A percentile compares a stretch with the other conserved stretches of the same genome.
Conservation (phyloP, 2,797 vertebrate species). For the Poliocrania exsul region DNA sequence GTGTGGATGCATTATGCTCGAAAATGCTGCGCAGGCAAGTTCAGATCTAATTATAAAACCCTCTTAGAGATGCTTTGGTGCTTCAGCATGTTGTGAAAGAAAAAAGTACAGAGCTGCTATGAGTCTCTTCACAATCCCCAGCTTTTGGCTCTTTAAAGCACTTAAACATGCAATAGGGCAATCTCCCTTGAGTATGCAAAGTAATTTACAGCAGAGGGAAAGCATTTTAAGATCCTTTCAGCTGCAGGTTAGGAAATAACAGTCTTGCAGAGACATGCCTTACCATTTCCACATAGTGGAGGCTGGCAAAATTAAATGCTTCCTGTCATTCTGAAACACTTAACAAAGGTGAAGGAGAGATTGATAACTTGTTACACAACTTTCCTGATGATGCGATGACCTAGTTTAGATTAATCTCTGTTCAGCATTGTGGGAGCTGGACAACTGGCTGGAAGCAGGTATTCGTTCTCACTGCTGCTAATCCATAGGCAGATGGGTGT, state of each 20-base stretch:
- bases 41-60: constrained; percentile 13
- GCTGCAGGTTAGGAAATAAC: constrained; percentile 38
- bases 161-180: background rate
- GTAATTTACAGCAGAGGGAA: background rate
- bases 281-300: background rate
- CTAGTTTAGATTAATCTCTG: background rate
- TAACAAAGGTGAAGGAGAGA: background rate
- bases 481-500: background rate
- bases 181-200: background rate
- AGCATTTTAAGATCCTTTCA: background rate
- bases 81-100: background rate
- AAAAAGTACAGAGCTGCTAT: background rate
- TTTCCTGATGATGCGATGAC: constrained; percentile 3
- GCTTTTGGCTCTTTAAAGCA: background rate
- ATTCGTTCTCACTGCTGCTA: background rate
- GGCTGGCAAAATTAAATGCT: constrained; percentile 28
- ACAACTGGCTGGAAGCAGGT: background rate
- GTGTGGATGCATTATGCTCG: background rate
- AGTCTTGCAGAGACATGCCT: constrained; percentile 55
- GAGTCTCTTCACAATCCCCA: background rate
- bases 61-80: background rate
- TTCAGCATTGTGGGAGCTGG: background rate
- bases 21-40: background rate
- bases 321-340: constrained; percentile 42
- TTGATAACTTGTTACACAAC: constrained; percentile 43